Base-by-base conservation (phyloP, 2,888 invertebrate species). In the Trachelus tabidus region DNA sequence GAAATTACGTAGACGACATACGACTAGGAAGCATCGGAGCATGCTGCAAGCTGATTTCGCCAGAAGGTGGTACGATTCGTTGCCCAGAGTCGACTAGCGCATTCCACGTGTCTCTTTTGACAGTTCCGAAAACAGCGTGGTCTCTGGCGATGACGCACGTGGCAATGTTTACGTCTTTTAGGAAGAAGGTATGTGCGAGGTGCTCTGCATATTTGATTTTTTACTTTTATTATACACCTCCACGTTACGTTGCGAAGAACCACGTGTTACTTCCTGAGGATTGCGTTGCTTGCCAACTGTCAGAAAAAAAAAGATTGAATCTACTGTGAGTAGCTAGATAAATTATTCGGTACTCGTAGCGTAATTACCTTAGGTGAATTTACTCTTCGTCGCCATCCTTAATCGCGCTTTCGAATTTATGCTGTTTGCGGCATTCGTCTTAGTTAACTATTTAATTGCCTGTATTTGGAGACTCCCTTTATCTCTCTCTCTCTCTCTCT, bases 141-240 rank as follows among this genome's bases (percentile, higher is more conserved):
- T 35, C 12, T 12, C 3, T 3, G 35, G 3, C 35, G 35, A 12
- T 12, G 35, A 12, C 3, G 12, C 35, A 35, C 35, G 35, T 35
- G 35, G 12, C 35, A 35, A 12, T 35, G 35, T 12, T 35, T 35
- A 35, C 11, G 12, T 3, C 12, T 35, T 12, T 35, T 12, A 3
- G 71, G 79, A 75, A 78, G 77, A 78, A 78, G 77, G 76, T 76
- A 77, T 73, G 79, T 34, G 77, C 73, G 76, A 74, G 35, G 35
- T 76, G 75, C 74, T 74, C 73, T 69, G 75, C 12, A 37, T 12
- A 37, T 4, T 37, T 37, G 37, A 37, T 37, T 37, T 37, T 37
- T 37, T 1, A 12, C 12, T 12, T 12, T 37, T 37, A 37, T 12
- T 12, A 4, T 4, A 37, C 12, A 37, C 37, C 11, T 3, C 11